These are phyloP conservation scores for Drosophila kurseongensis DNA, from an alignment of 1,140 invertebrate genomes.

Conservation along the genomic window DNA sequence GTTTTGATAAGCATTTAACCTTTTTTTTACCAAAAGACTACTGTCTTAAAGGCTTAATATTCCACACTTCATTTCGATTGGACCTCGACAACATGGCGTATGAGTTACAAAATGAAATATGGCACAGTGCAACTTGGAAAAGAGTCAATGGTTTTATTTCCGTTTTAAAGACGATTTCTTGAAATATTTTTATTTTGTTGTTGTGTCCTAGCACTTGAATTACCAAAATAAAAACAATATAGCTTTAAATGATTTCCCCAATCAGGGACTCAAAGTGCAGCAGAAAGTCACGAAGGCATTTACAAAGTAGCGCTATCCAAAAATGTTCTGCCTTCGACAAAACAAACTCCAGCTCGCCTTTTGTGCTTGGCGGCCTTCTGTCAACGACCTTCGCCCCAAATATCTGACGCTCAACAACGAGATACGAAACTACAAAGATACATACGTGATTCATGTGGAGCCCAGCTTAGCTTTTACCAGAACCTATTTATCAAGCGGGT, in stretches of 20 bases:
- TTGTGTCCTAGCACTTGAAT: not conserved
- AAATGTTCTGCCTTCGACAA: not conserved
- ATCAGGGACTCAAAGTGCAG: too few relatives aligned
- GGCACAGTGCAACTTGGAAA: too few relatives aligned
- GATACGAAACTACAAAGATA: constrained; percentile 5
- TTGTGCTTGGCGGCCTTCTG: constrained; percentile 38
- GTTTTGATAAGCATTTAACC: too few relatives aligned
- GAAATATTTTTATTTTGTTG: too few relatives aligned
- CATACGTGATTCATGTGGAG: constrained; percentile 3
- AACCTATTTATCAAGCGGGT: constrained; percentile 13
- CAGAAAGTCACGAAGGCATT: too few relatives aligned
- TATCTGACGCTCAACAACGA: constrained; percentile 27
- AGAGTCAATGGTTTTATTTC: too few relatives aligned
- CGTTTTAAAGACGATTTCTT: too few relatives aligned
- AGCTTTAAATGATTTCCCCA: too few relatives aligned
- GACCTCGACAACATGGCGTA: not conserved
- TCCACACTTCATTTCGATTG: not conserved
- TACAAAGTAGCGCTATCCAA: not conserved
- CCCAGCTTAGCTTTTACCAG: not conserved
- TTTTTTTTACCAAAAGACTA: too few relatives aligned
- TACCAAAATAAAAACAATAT: too few relatives aligned
- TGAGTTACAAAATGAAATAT: not conserved
- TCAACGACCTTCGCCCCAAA: constrained; percentile 74
- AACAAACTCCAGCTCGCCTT: constrained; percentile 19
- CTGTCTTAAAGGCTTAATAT: not conserved